phyloP scores from a whole-genome alignment of 2,113 vertebrate genomes.

The Proteles cristata region DNA sequence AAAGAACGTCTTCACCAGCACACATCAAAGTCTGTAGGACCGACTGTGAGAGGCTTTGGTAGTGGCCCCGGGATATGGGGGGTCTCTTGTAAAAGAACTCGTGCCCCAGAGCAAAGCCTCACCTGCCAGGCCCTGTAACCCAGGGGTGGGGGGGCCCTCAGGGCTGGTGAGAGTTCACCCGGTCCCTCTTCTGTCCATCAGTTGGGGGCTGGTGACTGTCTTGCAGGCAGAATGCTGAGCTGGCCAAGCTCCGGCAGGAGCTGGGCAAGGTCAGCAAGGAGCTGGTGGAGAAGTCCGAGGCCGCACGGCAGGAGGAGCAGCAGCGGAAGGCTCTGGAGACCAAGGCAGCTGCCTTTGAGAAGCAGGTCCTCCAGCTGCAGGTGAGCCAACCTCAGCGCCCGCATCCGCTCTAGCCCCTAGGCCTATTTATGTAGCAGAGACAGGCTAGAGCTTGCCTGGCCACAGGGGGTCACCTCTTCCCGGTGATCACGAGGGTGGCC shows the following conservation, averaged over 20 bases:
- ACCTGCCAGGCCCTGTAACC: too few relatives aligned
- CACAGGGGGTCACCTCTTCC: neutral
- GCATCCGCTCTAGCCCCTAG: fast-evolving
- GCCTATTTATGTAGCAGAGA: neutral
- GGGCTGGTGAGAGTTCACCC: fast-evolving
- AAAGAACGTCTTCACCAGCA: neutral
- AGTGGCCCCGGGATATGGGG: neutral
- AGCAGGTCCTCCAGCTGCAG: conserved; percentile 91
- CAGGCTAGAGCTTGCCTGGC: neutral
- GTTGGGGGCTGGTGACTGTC: conserved; percentile 22
- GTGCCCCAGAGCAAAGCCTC: too few relatives aligned
- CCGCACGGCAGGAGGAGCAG: conserved; percentile 91
- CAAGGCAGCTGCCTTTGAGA: conserved; percentile 88
- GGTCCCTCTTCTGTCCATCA: neutral
- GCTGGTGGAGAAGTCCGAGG: conserved; percentile 90
- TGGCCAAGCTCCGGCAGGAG: conserved; percentile 96
- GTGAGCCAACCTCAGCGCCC: conserved; percentile 75
- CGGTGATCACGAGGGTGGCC: neutral
- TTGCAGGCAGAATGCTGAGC: conserved; percentile 94
- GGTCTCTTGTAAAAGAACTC: neutral
- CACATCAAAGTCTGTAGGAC: neutral
- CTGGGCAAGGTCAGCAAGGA: conserved; percentile 93
- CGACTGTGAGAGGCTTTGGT: neutral
- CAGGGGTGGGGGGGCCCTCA: fast-evolving
- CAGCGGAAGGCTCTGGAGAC: conserved; percentile 91